Percentiles rank a stretch among this genome's conserved stretches.
Evolutionary conservation across 1,140 invertebrate genomes (phyloP).

Genomic region (Pantala flavescens): DNA sequence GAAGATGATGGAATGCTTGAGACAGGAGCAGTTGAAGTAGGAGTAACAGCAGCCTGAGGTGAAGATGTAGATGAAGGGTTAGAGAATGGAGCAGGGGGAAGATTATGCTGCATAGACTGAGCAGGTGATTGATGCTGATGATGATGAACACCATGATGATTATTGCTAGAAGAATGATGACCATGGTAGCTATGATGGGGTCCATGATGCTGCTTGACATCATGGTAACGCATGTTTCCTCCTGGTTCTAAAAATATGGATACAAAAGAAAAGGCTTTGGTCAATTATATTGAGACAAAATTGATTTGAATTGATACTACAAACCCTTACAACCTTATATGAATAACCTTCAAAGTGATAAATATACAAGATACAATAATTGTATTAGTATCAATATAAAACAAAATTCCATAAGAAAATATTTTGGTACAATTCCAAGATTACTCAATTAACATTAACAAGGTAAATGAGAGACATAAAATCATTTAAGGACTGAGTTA

Average conservation of each 20-base stretch:
- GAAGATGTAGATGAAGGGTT: background rate
- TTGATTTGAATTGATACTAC: too few species aligned
- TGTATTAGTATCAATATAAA: too few species aligned
- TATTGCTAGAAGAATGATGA: background rate
- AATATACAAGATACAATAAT: too few species aligned
- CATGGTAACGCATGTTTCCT: background rate
- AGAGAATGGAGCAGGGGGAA: background rate
- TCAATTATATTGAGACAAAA: too few species aligned
- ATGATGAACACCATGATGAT: background rate
- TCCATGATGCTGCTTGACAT: background rate
- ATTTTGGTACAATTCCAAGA: too few species aligned
- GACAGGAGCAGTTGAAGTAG: constrained; percentile 12
- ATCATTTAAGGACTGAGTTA: too few species aligned
- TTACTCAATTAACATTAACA: too few species aligned
- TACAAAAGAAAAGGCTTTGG: too few species aligned
- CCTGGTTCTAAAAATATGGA: background rate
- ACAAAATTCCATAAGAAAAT: too few species aligned
- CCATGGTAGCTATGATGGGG: background rate
- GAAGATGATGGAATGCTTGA: constrained; percentile 17
- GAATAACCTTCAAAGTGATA: too few species aligned
- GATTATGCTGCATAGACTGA: background rate
- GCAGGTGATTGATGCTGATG: background rate
- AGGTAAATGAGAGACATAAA: too few species aligned
- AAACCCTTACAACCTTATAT: too few species aligned
- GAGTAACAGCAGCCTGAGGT: background rate